These are phyloP conservation scores for Calliscelio sp. DNA, from an alignment of 2,888 invertebrate genomes.

Conservation along the genomic window DNA sequence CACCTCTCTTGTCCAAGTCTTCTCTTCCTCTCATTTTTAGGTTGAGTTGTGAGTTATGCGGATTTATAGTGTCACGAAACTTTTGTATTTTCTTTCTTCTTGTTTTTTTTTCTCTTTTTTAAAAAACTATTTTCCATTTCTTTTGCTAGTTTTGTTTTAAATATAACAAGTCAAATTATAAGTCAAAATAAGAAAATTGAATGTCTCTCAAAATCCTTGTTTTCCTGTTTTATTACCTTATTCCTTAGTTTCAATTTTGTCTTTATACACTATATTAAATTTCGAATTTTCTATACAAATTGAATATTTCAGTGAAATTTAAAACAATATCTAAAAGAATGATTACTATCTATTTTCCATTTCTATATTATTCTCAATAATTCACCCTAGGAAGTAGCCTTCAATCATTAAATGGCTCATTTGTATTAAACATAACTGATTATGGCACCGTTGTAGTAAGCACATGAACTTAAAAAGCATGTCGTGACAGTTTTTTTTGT, in stretches of 20 bases:
- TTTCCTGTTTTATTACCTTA: conserved; percentile 30
- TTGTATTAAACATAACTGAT: conserved; percentile 33
- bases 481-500: conserved; percentile 45
- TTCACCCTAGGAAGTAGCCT: conserved; percentile 54
- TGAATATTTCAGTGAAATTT: no score
- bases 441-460: conserved; percentile 58
- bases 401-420: conserved; percentile 31
- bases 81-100: conserved; percentile 2
- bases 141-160: no score
- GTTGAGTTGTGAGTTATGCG: conserved; percentile 84
- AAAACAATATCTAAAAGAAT: no score
- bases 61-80: conserved; percentile 19
- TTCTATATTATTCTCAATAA: conserved; percentile 46
- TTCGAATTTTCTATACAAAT: no score
- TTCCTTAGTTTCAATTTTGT: conserved; percentile 21
- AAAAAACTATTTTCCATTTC: no score
- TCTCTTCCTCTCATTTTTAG: conserved; percentile 85
- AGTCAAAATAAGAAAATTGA: no score
- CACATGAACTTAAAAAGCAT: conserved; percentile 54
- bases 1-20: conserved; percentile 86
- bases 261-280: background rate
- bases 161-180: no score
- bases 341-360: conserved; percentile 48
- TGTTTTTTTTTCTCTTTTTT: background rate
- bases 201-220: conserved; percentile 33